These are phyloP conservation scores for Hydrolagus colliei DNA, from an alignment of 2,797 vertebrate genomes.

Conservation along the genomic window DNA sequence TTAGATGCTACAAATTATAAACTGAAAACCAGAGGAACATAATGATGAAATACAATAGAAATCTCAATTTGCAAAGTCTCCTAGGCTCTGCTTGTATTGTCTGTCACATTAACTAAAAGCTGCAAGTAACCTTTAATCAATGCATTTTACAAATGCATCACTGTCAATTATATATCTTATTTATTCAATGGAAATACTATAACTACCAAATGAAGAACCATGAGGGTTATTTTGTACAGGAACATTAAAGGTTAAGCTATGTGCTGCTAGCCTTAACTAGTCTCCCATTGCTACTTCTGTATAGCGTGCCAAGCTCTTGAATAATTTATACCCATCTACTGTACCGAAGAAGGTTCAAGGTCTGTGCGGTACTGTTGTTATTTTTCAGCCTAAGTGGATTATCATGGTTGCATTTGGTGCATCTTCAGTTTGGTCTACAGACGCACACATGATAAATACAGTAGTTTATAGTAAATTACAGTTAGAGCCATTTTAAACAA, in stretches of 20 bases:
- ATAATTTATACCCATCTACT: constrained; percentile 8
- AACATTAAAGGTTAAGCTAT: neutral
- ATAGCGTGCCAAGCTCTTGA: neutral
- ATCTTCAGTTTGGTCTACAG: neutral
- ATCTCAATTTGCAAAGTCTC: neutral
- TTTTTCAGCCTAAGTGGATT: neutral
- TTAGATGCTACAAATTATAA: neutral
- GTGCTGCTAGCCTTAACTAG: neutral
- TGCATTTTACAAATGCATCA: neutral
- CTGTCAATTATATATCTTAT: neutral
- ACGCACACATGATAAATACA: constrained; percentile 1
- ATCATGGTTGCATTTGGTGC: neutral
- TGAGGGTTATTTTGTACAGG: neutral
- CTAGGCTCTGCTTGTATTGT: too few species aligned
- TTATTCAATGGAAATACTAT: constrained; percentile 8
- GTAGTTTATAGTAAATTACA: neutral
- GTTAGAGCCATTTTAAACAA: neutral
- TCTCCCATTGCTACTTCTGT: neutral
- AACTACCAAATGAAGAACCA: constrained; percentile 13
- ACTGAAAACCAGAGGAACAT: neutral
- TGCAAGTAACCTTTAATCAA: neutral
- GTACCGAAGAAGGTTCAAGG: neutral
- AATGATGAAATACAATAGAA: neutral
- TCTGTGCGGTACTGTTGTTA: neutral
- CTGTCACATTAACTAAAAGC: too few species aligned